Percentiles rank a stretch among this genome's conserved stretches.
These are phyloP conservation scores for Cyprinodon variegatus DNA, from an alignment of 2,113 vertebrate genomes.

Conservation along the genomic window DNA sequence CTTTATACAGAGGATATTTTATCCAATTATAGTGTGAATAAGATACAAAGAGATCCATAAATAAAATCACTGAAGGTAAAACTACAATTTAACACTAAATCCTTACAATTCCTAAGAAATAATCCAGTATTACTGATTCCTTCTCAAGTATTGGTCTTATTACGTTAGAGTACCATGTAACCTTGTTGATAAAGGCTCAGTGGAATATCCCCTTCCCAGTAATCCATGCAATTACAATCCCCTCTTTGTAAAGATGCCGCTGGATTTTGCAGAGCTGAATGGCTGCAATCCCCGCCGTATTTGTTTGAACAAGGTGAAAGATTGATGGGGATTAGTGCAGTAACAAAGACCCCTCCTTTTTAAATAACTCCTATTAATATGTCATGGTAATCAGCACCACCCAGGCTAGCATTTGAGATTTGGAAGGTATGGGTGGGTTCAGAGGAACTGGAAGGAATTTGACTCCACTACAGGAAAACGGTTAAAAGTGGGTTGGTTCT, in stretches of 20 bases:
- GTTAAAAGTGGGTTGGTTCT: slow-evolving; percentile 79
- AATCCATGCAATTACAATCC: slow-evolving; percentile 74
- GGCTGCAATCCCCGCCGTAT: slow-evolving; percentile 57
- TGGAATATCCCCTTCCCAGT: slow-evolving; percentile 65
- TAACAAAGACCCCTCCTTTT: slow-evolving; percentile 58
- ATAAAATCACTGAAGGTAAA: slow-evolving; percentile 41
- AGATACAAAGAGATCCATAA: slow-evolving; percentile 39
- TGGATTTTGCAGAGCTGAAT: slow-evolving; percentile 54
- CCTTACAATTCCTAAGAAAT: slow-evolving; percentile 34
- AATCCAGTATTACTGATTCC: slow-evolving; percentile 49
- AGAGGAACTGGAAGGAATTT: slow-evolving; percentile 61
- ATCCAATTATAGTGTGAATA: slow-evolving; percentile 26
- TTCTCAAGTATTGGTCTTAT: slow-evolving; percentile 40
- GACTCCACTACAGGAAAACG: slow-evolving; percentile 76
- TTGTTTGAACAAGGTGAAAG: slow-evolving; percentile 76
- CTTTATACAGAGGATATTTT: slow-evolving; percentile 46
- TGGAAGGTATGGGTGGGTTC: slow-evolving; percentile 27
- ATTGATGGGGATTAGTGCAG: slow-evolving; percentile 72
- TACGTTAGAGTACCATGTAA: slow-evolving; percentile 63
- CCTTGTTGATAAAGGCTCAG: slow-evolving; percentile 72
- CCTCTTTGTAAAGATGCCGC: slow-evolving; percentile 56
- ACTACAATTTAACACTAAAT: slow-evolving; percentile 50
- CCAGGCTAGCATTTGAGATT: slow-evolving; percentile 50
- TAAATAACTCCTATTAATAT: slow-evolving; percentile 69
- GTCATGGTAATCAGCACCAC: slow-evolving; percentile 68